These are phyloP conservation scores for Drosophila buzzatii DNA, from an alignment of 2,888 invertebrate genomes.

Conservation along the genomic window DNA sequence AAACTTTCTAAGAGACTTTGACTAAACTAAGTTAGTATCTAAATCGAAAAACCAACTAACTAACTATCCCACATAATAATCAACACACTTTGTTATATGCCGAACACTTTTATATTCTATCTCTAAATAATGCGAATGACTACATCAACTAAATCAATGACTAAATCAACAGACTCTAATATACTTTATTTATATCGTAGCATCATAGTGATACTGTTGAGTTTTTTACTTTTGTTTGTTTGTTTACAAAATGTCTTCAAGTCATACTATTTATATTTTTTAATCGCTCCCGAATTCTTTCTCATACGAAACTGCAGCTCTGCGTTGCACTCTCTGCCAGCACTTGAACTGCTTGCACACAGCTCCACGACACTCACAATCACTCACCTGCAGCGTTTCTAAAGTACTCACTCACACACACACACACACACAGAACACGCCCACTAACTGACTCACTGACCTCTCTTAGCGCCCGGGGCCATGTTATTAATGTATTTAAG, in stretches of 20 bases:
- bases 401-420: slow-evolving; percentile 36
- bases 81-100: slow-evolving; percentile 53
- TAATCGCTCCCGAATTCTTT: slow-evolving; percentile 39
- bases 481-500: slow-evolving; percentile 61
- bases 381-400: slow-evolving; percentile 60
- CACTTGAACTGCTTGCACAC: slow-evolving; percentile 64
- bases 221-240: slow-evolving; percentile 16
- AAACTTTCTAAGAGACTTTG: slow-evolving; percentile 57
- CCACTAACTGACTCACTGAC: slow-evolving; percentile 24
- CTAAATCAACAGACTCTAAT: slow-evolving; percentile 31
- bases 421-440: slow-evolving; percentile 18
- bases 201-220: slow-evolving; percentile 44
- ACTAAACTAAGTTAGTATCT: slow-evolving; percentile 60
- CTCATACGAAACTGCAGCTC: slow-evolving; percentile 20
- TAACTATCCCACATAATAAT: slow-evolving; percentile 29
- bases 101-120: slow-evolving; percentile 36
- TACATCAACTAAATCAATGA: background rate
- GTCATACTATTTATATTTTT: slow-evolving; percentile 45
- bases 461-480: slow-evolving; percentile 26
- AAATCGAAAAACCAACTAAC: slow-evolving; percentile 32
- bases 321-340: slow-evolving; percentile 40
- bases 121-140: slow-evolving; percentile 29
- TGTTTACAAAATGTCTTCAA: slow-evolving; percentile 34
- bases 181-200: slow-evolving; percentile 15
- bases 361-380: slow-evolving; percentile 56